A percentile compares a stretch with the other conserved stretches of the same genome.
phyloP scores from a whole-genome alignment of 2,113 vertebrate species.

The Phasianus colchicus region DNA sequence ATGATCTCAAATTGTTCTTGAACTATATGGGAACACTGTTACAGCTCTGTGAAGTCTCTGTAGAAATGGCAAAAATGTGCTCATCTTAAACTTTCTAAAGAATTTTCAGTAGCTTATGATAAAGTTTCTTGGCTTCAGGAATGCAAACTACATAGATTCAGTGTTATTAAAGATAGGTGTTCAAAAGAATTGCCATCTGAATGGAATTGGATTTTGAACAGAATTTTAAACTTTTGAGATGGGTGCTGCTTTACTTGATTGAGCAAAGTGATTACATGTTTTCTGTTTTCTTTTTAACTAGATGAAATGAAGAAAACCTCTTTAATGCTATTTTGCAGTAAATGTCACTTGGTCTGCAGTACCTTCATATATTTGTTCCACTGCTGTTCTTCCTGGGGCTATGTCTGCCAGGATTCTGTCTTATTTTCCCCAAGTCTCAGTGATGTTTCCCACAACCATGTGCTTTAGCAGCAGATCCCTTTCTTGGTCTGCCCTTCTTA shows the following conservation, averaged over 20 bases:
- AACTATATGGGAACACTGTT: slow-evolving; percentile 19
- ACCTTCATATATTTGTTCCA: neutral
- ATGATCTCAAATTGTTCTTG: slow-evolving; percentile 27
- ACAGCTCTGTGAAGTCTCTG: slow-evolving; percentile 35
- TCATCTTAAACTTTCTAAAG: slow-evolving; percentile 57
- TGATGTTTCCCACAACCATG: neutral
- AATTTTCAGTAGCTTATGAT: slow-evolving; percentile 48
- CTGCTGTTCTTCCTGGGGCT: neutral
- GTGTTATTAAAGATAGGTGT: slow-evolving; percentile 42
- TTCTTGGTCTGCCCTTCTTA: neutral
- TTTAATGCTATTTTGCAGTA: neutral
- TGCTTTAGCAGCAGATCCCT: neutral
- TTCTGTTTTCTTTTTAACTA: neutral
- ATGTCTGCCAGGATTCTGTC: neutral
- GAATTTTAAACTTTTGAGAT: neutral
- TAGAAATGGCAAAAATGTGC: slow-evolving; percentile 47
- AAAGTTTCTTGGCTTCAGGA: slow-evolving; percentile 45
- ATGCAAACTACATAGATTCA: slow-evolving; percentile 50
- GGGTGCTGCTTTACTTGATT: neutral
- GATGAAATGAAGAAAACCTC: neutral
- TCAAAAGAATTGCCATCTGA: neutral
- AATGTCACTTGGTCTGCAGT: neutral
- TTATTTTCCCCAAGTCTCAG: neutral
- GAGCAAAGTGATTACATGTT: neutral
- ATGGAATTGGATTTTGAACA: slow-evolving; percentile 4